These are phyloP conservation scores for Choloepus hoffmanni DNA, from an alignment of 2,113 vertebrate species.

Conservation along the genomic window DNA sequence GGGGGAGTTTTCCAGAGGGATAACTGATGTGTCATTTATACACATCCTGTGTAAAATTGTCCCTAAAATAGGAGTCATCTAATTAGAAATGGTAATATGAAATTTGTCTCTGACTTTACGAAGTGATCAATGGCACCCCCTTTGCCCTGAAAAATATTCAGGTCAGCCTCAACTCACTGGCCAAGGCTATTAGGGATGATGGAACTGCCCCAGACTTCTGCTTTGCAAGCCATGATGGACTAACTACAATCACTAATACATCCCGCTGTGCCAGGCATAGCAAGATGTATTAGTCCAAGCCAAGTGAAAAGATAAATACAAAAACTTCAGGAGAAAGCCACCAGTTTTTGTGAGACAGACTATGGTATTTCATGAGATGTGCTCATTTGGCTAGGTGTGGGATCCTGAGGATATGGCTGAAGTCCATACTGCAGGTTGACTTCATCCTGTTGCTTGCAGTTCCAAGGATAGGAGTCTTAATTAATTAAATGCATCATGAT, in stretches of 20 bases:
- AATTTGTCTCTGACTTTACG: background rate
- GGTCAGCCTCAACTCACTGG: background rate
- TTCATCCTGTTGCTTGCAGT: conserved; percentile 14
- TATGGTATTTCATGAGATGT: background rate
- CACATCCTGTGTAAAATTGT: background rate
- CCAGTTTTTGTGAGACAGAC: background rate
- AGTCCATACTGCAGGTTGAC: background rate
- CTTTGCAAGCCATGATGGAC: background rate
- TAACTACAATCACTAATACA: background rate
- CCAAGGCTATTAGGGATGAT: background rate
- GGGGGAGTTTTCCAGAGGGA: background rate
- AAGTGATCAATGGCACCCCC: background rate
- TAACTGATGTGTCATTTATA: background rate
- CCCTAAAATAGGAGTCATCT: background rate
- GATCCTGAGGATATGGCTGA: background rate
- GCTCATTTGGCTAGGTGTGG: background rate
- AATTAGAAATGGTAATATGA: background rate
- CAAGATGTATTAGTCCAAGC: background rate
- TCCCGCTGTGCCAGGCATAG: background rate
- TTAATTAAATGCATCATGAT: conserved; percentile 45
- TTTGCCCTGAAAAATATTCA: background rate
- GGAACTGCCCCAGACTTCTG: background rate
- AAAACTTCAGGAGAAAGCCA: background rate
- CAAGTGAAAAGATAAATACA: background rate
- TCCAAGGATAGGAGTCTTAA: background rate